Conservation (phyloP, 2,113 vertebrate genomes). For the Ranitomeya variabilis region DNA sequence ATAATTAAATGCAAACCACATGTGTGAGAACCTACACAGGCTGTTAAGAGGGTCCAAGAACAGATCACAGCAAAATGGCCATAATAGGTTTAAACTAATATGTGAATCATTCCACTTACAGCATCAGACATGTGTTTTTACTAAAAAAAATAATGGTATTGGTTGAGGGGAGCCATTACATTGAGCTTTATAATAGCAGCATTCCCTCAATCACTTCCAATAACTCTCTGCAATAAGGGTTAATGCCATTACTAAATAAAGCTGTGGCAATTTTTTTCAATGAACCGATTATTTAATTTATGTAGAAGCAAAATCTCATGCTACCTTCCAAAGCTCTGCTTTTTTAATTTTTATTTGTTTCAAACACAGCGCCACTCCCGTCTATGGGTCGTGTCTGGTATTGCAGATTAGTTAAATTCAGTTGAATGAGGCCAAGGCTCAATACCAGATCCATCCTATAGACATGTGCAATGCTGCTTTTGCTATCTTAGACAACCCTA, state of each 20-base stretch:
- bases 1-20: constrained; percentile 39
- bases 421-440: too few species aligned
- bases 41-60: not conserved
- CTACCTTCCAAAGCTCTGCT: too few species aligned
- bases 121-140: not conserved
- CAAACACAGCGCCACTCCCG: too few species aligned
- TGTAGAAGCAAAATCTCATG: too few species aligned
- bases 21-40: constrained; percentile 1
- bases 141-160: constrained; percentile 15
- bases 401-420: too few species aligned
- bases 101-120: not conserved
- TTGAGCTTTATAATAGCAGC: not conserved
- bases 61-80: constrained; percentile 1
- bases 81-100: constrained; percentile 18
- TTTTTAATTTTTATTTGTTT: too few species aligned
- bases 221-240: not conserved
- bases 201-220: not conserved
- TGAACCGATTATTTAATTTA: not conserved
- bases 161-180: not conserved
- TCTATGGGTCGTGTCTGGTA: too few species aligned
- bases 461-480: too few species aligned
- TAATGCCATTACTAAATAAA: not conserved
- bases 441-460: too few species aligned
- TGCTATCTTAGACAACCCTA: too few species aligned
- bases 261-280: not conserved